These are phyloP conservation scores for Asobara japonica DNA, from an alignment of 1,140 invertebrate genomes.

Conservation along the genomic window DNA sequence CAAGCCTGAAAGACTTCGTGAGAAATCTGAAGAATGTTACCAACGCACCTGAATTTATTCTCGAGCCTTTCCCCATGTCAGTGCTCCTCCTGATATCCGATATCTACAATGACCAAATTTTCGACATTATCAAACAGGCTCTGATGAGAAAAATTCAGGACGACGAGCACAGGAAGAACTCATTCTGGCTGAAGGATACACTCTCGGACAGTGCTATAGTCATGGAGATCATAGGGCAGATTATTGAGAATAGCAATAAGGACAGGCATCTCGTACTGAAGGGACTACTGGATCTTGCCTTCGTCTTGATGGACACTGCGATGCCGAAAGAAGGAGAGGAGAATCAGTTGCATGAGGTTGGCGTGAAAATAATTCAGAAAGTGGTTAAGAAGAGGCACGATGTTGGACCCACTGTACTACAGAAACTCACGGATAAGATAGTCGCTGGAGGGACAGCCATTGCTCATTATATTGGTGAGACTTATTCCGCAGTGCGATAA, in stretches of 20 bases:
- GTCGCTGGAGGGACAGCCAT: conserved; percentile 52
- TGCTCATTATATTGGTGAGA: conserved; percentile 67
- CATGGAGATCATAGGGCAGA: conserved; percentile 60
- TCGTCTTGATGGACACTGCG: conserved; percentile 63
- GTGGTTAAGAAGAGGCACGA: conserved; percentile 65
- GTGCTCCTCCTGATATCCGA: conserved; percentile 64
- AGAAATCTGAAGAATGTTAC: conserved; percentile 64
- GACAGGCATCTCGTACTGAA: conserved; percentile 67
- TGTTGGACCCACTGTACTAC: conserved; percentile 61
- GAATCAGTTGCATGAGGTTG: conserved; percentile 58
- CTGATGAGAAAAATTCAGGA: conserved; percentile 63
- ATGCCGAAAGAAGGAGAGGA: conserved; percentile 48
- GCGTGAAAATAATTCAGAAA: conserved; percentile 65
- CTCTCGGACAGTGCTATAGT: conserved; percentile 53
- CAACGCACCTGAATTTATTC: conserved; percentile 64
- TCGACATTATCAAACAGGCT: conserved; percentile 57
- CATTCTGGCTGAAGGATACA: conserved; percentile 67
- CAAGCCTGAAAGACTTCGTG: conserved; percentile 67
- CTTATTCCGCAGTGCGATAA: too few species aligned
- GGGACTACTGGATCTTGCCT: conserved; percentile 68
- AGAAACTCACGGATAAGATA: conserved; percentile 65
- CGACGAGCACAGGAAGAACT: conserved; percentile 62
- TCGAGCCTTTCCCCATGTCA: conserved; percentile 70
- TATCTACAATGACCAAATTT: conserved; percentile 66
- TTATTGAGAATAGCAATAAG: conserved; percentile 67